phyloP scores from a whole-genome alignment of 1,140 invertebrate genomes.

The Sinonovacula constricta region DNA sequence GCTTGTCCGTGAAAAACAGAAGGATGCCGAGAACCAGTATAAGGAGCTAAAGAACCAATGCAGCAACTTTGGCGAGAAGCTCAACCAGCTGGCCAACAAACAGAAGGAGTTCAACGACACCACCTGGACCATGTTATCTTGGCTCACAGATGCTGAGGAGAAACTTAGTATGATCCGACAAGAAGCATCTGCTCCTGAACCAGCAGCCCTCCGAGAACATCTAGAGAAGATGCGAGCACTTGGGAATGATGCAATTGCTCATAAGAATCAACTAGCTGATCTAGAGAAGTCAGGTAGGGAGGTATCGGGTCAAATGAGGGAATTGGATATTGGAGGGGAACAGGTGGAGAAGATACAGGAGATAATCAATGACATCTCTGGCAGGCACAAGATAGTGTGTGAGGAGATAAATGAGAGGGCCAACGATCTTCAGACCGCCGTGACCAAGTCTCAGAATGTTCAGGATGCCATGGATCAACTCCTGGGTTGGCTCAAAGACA shows the following conservation, averaged over 20 bases:
- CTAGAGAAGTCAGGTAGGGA: conserved; percentile 69
- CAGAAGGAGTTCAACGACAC: conserved; percentile 91
- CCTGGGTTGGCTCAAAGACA: conserved; percentile 89
- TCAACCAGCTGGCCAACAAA: conserved; percentile 89
- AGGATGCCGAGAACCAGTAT: conserved; percentile 79
- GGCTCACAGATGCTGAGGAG: conserved; percentile 90
- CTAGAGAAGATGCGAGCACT: conserved; percentile 89
- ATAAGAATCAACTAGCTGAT: conserved; percentile 90
- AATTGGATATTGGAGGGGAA: conserved; percentile 85
- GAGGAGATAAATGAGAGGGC: conserved; percentile 78
- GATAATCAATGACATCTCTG: conserved; percentile 88
- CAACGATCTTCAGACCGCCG: conserved; percentile 84
- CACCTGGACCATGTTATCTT: conserved; percentile 88
- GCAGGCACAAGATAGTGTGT: conserved; percentile 84
- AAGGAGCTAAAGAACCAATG: conserved; percentile 83
- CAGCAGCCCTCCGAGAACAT: conserved; percentile 92
- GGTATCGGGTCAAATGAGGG: conserved; percentile 83
- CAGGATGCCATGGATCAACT: conserved; percentile 94
- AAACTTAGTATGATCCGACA: conserved; percentile 86
- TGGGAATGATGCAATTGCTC: conserved; percentile 91
- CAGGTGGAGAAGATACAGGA: conserved; percentile 89
- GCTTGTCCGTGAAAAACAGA: conserved; percentile 69
- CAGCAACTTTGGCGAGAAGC: conserved; percentile 85
- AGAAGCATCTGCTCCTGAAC: conserved; percentile 91
- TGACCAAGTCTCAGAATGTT: conserved; percentile 95